Percentiles rank a stretch among this genome's conserved stretches.
Conservation (phyloP, 2,113 vertebrate genomes). For the Oreochromis spilurus region DNA sequence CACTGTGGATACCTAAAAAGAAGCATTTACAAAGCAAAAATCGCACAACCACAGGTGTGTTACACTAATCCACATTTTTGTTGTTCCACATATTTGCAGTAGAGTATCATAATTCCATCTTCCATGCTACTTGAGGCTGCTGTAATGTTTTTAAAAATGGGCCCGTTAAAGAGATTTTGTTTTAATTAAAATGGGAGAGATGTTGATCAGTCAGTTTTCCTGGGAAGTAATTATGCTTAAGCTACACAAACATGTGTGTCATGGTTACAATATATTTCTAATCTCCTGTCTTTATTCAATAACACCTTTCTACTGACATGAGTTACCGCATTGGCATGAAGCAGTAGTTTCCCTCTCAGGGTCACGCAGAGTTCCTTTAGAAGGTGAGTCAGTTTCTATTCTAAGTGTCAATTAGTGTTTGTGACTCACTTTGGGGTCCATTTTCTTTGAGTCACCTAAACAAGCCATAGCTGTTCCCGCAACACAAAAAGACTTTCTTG, state of each 20-base stretch:
- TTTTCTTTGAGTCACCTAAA: constrained; percentile 56
- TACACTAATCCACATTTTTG: background rate
- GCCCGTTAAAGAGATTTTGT: background rate
- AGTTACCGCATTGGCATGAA: background rate
- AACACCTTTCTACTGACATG: background rate
- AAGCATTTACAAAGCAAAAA: background rate
- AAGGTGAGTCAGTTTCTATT: constrained; percentile 44
- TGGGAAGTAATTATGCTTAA: background rate
- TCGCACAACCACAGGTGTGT: background rate
- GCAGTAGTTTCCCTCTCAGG: constrained; percentile 16
- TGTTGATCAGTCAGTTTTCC: background rate
- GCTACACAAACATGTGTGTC: background rate
- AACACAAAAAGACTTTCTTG: constrained; percentile 29
- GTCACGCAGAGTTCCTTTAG: constrained; percentile 46
- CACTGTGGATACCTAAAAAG: background rate
- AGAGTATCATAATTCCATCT: background rate
- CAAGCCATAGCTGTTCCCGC: constrained; percentile 32
- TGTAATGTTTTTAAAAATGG: background rate
- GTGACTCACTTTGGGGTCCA: constrained; percentile 49
- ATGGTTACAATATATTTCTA: background rate
- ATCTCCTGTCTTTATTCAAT: background rate
- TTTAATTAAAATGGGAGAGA: background rate
- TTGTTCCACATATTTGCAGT: background rate
- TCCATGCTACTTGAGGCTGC: background rate
- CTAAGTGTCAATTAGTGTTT: constrained; percentile 37